Conservation (phyloP, 2,888 invertebrate genomes). For the Odontomyia ornata region DNA sequence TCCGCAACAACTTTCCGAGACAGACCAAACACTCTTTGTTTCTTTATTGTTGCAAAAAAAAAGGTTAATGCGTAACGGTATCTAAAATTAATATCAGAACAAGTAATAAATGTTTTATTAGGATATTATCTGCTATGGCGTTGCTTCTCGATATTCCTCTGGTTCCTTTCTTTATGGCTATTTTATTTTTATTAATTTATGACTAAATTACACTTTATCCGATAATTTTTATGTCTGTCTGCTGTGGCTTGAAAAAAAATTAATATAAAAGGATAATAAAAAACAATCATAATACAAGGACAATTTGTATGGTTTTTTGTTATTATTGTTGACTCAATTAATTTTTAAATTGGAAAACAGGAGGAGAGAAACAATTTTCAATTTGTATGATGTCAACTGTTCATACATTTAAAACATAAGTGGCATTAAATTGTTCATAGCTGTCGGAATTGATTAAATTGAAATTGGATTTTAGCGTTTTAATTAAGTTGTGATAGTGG, state of each 20-base stretch:
- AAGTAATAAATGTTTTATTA: conserved; percentile 4
- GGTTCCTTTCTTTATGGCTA: neutral
- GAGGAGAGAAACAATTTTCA: neutral
- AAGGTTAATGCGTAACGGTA: neutral
- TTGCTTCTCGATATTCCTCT: too few species aligned
- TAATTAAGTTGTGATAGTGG: neutral
- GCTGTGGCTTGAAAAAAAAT: too few species aligned
- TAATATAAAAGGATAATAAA: too few species aligned
- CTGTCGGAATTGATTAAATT: neutral
- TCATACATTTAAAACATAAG: conserved; percentile 1
- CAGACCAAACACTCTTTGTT: neutral
- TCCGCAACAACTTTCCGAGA: neutral
- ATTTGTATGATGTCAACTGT: neutral
- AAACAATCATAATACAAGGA: too few species aligned
- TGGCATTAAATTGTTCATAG: neutral
- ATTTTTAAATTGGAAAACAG: too few species aligned
- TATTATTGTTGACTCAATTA: too few species aligned
- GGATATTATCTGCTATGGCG: neutral
- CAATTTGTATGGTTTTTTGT: too few species aligned
- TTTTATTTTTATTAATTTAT: conserved; percentile 1
- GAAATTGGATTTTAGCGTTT: neutral
- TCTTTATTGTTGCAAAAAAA: too few species aligned
- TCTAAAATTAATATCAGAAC: conserved; percentile 3
- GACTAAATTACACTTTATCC: neutral
- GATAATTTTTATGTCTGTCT: neutral